Evolutionary conservation across 2,113 vertebrate genomes (phyloP).

Genomic region (Gasterosteus nipponicus): DNA sequence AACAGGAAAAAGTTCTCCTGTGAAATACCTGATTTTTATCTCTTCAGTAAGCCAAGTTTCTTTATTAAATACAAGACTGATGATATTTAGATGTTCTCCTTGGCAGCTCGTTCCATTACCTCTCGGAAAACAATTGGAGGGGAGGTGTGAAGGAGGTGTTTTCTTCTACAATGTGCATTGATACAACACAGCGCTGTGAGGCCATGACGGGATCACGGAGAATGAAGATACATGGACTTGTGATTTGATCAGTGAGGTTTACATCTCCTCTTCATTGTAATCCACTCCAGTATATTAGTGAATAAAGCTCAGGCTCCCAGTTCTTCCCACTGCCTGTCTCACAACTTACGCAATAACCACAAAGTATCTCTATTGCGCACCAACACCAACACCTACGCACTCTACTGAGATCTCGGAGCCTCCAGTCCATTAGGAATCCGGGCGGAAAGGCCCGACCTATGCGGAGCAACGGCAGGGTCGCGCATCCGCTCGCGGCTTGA

Average conservation of each 20-base stretch:
- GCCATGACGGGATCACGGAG: background rate
- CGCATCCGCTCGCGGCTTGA: background rate
- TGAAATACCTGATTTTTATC: background rate
- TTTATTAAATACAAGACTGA: background rate
- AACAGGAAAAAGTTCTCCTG: background rate
- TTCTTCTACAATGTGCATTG: background rate
- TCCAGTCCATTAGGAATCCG: background rate
- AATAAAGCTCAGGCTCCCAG: conserved; percentile 4
- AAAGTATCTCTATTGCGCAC: conserved; percentile 16
- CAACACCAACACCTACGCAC: background rate
- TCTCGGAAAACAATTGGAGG: too few relatives aligned
- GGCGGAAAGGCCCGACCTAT: background rate
- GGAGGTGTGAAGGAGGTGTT: background rate
- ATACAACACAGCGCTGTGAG: background rate
- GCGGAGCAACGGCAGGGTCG: background rate
- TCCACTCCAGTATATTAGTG: conserved; percentile 15
- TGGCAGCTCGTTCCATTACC: background rate
- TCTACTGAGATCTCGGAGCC: background rate
- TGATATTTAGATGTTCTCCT: background rate
- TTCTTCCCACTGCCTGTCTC: conserved; percentile 14
- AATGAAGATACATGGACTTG: background rate
- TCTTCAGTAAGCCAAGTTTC: background rate
- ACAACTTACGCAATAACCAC: background rate
- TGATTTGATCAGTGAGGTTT: conserved; percentile 8
- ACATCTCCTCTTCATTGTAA: conserved; percentile 5